Evolutionary conservation across 2,888 invertebrate genomes (phyloP).

Genomic region (Tupiocoris notatus): DNA sequence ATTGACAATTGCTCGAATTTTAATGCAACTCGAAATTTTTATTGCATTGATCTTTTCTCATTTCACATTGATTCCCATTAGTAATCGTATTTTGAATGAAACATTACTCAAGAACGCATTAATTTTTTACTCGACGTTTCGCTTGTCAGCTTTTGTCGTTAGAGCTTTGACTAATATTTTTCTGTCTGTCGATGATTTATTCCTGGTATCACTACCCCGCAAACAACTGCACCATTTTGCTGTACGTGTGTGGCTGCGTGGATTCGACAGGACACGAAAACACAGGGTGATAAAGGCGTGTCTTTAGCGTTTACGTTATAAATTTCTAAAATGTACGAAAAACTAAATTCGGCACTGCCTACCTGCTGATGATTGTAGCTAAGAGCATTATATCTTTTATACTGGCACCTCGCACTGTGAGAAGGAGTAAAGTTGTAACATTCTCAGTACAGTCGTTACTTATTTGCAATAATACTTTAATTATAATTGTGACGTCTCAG

Average conservation of each 20-base stretch:
- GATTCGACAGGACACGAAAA: slow-evolving; percentile 9
- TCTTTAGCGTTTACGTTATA: neutral
- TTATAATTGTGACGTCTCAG: too few relatives aligned
- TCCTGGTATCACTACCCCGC: neutral
- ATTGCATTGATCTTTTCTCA: too few relatives aligned
- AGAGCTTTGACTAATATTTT: neutral
- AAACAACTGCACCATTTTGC: slow-evolving; percentile 6
- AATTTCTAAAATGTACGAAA: neutral
- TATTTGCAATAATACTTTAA: neutral
- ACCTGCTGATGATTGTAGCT: neutral
- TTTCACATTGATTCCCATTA: too few relatives aligned
- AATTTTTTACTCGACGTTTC: too few relatives aligned
- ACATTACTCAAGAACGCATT: too few relatives aligned
- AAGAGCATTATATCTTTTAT: too few relatives aligned
- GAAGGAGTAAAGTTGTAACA: too few relatives aligned
- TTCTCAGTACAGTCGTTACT: too few relatives aligned
- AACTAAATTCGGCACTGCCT: neutral
- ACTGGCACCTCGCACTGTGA: neutral
- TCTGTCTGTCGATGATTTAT: too few relatives aligned
- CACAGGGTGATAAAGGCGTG: slow-evolving; percentile 37
- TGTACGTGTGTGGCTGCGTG: slow-evolving; percentile 5
- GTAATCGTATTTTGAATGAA: too few relatives aligned
- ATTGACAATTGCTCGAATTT: too few relatives aligned
- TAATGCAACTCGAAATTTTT: too few relatives aligned
- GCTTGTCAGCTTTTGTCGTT: neutral